phyloP scores from a whole-genome alignment of 2,797 vertebrate genomes.

The Bradypodion pumilum region DNA sequence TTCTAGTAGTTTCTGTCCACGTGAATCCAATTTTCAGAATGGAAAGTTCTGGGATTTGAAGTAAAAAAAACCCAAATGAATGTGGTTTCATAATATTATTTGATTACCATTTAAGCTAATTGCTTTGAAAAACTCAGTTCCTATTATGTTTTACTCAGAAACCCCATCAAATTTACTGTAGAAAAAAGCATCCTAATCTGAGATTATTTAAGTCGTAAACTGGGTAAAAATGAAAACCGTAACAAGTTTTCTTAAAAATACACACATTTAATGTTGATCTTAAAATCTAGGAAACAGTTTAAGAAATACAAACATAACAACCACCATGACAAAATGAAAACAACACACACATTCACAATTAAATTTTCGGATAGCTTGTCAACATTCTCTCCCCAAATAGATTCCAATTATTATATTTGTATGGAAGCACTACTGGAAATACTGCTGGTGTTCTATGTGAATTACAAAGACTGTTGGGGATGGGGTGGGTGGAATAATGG shows the following conservation, averaged over 20 bases:
- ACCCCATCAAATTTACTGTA: not conserved
- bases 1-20: no score
- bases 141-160: not conserved
- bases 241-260: slow-evolving; percentile 79
- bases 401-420: slow-evolving; percentile 64
- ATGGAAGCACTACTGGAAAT: slow-evolving; percentile 73
- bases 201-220: not conserved
- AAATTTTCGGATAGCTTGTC: slow-evolving; percentile 72
- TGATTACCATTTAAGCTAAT: not conserved
- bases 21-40: no score
- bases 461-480: slow-evolving; percentile 74
- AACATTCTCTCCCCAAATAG: slow-evolving; percentile 67
- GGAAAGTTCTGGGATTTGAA: no score
- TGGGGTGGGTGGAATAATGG: slow-evolving; percentile 69
- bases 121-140: not conserved
- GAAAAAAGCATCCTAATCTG: not conserved
- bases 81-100: not conserved
- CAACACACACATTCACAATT: slow-evolving; percentile 74
- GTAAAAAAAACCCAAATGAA: no score
- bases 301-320: slow-evolving; percentile 82
- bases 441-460: slow-evolving; percentile 84
- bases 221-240: slow-evolving; percentile 68
- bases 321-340: slow-evolving; percentile 77
- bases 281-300: slow-evolving; percentile 81
- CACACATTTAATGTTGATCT: slow-evolving; percentile 82